phyloP scores from a whole-genome alignment of 2,113 vertebrate genomes.

The Mastomys natalensis region DNA sequence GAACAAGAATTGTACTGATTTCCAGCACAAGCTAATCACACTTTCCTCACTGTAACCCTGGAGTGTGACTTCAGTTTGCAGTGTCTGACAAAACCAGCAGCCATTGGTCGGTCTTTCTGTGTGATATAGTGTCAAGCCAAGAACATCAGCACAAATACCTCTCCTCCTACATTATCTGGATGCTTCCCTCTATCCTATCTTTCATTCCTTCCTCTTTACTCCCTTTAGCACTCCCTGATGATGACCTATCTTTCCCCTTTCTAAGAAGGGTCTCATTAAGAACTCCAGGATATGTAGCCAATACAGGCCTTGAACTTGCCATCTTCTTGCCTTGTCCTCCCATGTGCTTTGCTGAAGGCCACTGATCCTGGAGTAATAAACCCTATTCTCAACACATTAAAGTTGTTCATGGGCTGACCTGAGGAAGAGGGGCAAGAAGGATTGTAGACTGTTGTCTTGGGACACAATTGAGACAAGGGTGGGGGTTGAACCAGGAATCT shows the following conservation, averaged over 20 bases:
- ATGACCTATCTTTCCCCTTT: accelerated
- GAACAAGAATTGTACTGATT: background rate
- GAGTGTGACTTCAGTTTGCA: background rate
- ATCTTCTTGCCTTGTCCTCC: background rate
- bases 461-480: too few relatives aligned
- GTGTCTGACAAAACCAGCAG: background rate
- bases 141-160: too few relatives aligned
- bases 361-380: background rate
- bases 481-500: accelerated
- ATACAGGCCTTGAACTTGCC: background rate
- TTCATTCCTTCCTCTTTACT: too few relatives aligned
- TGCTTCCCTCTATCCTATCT: too few relatives aligned
- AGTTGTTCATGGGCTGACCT: background rate
- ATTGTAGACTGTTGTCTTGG: background rate
- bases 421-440: too few relatives aligned
- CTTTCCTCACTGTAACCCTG: background rate
- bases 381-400: background rate
- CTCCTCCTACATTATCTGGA: too few relatives aligned
- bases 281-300: too few relatives aligned
- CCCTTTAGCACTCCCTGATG: too few relatives aligned
- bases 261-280: background rate
- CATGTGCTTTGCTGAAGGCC: too few relatives aligned
- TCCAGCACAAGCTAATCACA: background rate
- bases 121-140: too few relatives aligned
- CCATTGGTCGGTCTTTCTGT: background rate